A percentile compares a stretch with the other conserved stretches of the same genome.
These are phyloP conservation scores for Melanaphis sacchari DNA, from an alignment of 1,140 invertebrate species.

Conservation along the genomic window DNA sequence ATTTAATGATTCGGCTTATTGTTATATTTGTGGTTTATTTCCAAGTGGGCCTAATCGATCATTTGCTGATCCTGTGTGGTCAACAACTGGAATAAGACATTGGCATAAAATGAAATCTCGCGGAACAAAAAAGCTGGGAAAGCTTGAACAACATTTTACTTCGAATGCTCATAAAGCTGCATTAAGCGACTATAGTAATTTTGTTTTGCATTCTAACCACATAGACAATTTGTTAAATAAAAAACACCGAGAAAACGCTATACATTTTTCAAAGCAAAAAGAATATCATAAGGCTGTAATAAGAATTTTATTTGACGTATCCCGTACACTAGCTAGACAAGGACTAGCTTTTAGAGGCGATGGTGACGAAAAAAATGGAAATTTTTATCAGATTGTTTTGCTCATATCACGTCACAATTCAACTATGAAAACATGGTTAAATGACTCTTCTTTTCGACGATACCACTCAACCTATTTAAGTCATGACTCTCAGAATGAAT, in stretches of 20 bases:
- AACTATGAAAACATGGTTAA: constrained; percentile 26
- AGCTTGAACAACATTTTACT: background rate
- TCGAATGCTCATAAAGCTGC: background rate
- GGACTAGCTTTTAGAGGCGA: constrained; percentile 33
- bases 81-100: background rate
- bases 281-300: background rate
- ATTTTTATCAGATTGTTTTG: constrained; percentile 41
- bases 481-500: constrained; percentile 50
- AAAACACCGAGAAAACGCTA: background rate
- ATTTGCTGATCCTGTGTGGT: background rate
- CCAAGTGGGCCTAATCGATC: background rate
- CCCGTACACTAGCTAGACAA: constrained; percentile 2
- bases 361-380: constrained; percentile 1
- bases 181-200: background rate
- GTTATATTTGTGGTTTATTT: constrained; percentile 38
- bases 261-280: background rate
- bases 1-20: background rate
- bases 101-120: constrained; percentile 45
- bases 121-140: background rate
- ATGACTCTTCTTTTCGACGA: background rate
- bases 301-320: background rate
- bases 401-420: background rate
- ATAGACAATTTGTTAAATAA: background rate
- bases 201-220: background rate
- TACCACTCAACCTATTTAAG: constrained; percentile 42